These are phyloP conservation scores for Brachionus calyciflorus DNA, from an alignment of 1,140 invertebrate genomes.

Conservation along the genomic window DNA sequence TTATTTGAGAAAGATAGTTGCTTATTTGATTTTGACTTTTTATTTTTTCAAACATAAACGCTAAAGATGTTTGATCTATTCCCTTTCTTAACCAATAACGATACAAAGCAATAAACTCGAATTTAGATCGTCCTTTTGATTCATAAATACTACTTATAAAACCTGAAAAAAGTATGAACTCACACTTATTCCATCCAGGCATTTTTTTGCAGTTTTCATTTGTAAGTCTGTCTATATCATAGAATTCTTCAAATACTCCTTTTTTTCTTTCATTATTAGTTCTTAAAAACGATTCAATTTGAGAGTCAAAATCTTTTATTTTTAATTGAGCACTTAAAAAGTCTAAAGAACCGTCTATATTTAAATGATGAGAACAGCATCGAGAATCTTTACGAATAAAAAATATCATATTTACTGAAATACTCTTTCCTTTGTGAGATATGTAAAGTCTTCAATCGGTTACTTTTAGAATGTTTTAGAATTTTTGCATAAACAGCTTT, in stretches of 20 bases:
- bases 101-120: conserved; percentile 9
- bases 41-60: neutral
- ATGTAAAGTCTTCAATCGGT: neutral
- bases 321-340: too few species aligned
- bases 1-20: neutral
- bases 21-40: conserved; percentile 10
- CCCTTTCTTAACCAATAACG: conserved; percentile 17
- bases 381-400: too few species aligned
- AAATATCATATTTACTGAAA: neutral
- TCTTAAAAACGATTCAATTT: too few species aligned
- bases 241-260: conserved; percentile 11
- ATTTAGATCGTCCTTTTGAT: neutral
- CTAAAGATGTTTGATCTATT: neutral
- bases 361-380: too few species aligned
- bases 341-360: too few species aligned
- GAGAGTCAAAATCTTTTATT: too few species aligned
- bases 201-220: neutral
- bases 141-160: neutral
- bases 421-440: neutral
- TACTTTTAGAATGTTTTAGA: neutral
- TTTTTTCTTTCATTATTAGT: too few species aligned
- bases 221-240: neutral
- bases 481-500: neutral
- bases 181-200: conserved; percentile 14
- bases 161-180: neutral